Percentiles rank a stretch among this genome's conserved stretches.
These are phyloP conservation scores for Drosophila limbata DNA, from an alignment of 2,888 invertebrate genomes.

Conservation along the genomic window DNA sequence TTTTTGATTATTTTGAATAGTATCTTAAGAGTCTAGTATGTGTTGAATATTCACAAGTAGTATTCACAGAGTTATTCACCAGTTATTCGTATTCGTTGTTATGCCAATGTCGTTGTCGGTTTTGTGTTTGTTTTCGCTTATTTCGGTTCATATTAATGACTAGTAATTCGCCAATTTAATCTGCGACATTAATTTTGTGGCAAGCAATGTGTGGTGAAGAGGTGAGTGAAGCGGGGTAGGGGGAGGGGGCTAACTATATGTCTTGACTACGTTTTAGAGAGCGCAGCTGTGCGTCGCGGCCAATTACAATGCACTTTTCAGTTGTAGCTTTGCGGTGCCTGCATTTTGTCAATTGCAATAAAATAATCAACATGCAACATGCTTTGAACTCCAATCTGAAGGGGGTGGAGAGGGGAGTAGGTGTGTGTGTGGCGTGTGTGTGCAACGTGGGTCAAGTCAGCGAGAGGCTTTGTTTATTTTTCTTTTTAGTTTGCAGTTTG, in stretches of 20 bases:
- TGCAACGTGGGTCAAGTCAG: slow-evolving; percentile 8
- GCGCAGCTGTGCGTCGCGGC: slow-evolving; percentile 62
- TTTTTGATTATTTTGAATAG: neutral
- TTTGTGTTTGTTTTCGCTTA: slow-evolving; percentile 24
- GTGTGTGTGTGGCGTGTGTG: too few species aligned
- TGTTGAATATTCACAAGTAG: neutral
- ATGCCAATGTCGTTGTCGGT: slow-evolving; percentile 6
- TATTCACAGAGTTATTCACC: slow-evolving; percentile 3
- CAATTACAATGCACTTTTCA: slow-evolving; percentile 71
- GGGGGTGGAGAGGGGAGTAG: too few species aligned
- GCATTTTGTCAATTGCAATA: slow-evolving; percentile 80
- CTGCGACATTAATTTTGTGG: slow-evolving; percentile 64
- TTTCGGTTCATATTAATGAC: slow-evolving; percentile 56
- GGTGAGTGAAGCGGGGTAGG: neutral
- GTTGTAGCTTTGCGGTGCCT: slow-evolving; percentile 41
- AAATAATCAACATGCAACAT: slow-evolving; percentile 79
- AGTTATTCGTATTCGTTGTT: slow-evolving; percentile 1
- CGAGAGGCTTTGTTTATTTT: slow-evolving; percentile 45
- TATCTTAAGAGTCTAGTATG: neutral
- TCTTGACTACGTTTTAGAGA: slow-evolving; percentile 52
- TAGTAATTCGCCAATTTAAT: slow-evolving; percentile 69
- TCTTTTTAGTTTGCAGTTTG: slow-evolving; percentile 22
- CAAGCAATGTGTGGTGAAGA: slow-evolving; percentile 2
- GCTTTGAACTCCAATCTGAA: slow-evolving; percentile 19
- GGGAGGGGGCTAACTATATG: neutral